Conservation (phyloP, 1,140 invertebrate species). For the Doryteuthis pealeii region DNA sequence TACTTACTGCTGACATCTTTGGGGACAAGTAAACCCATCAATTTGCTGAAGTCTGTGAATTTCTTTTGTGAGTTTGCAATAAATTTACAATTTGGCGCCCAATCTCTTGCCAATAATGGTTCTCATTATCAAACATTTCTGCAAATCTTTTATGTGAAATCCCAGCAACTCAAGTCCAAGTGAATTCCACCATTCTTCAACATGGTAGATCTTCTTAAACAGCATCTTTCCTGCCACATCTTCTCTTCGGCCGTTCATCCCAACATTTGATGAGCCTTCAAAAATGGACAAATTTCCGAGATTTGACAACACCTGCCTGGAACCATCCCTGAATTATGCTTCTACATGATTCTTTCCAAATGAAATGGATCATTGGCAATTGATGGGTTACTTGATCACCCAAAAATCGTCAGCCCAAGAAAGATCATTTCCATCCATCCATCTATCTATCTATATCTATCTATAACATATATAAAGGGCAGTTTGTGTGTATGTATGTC, state of each 20-base stretch:
- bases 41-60: conserved; percentile 22
- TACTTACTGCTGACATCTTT: conserved; percentile 41
- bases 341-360: neutral
- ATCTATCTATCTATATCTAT: too few relatives aligned
- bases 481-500: too few relatives aligned
- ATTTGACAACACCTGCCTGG: too few relatives aligned
- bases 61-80: conserved; percentile 34
- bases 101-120: conserved; percentile 47
- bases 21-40: conserved; percentile 32
- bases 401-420: conserved; percentile 45
- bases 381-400: conserved; percentile 31
- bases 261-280: neutral
- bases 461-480: too few relatives aligned
- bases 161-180: neutral
- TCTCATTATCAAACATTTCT: neutral
- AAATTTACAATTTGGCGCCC: conserved; percentile 40
- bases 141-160: too few relatives aligned
- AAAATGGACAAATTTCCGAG: too few relatives aligned
- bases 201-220: neutral
- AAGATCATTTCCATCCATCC: too few relatives aligned
- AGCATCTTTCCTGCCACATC: conserved; percentile 6
- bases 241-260: conserved; percentile 15
- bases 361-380: neutral
- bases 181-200: neutral
- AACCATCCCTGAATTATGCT: too few relatives aligned